Evolutionary conservation across 1,140 invertebrate genomes (phyloP), one percentile per base, ranked within the genome.

Genomic region (Cyclargus thomasi): DNA sequence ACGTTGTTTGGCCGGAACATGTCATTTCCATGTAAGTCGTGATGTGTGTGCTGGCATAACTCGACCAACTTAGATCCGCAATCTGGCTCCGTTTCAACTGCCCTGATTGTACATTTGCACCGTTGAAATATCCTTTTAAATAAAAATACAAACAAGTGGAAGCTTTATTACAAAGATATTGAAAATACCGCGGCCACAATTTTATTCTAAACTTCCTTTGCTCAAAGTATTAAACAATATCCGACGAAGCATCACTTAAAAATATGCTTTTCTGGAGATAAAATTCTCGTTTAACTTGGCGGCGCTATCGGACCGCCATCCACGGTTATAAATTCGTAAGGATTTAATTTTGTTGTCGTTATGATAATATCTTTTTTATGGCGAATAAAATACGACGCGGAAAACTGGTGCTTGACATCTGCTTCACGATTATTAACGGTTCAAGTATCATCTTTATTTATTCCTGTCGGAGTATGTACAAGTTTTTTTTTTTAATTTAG

Each of bases 311-410:
- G 1, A 59, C 18, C 55, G 55, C 18, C 55, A 6, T 29, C 29
- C 29, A 20, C 17, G 55, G 17, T 59, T 20, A 59, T 59, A 59
- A 59, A 59, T 59, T 22, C 20, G 55, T 21, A 59, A 59, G 55
- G 55, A 59, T 59, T 59, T 59, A 59, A 59, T 59, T 59, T 59
- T 59, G 55, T 59, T 59, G 55, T 59, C 18, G 18, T 59, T 18
- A 59, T 20, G 55, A 59, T 59, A 20, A 59, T 20, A 59, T 59
- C 55, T 59, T 59, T 57, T 59, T 59, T 59, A 20, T 59, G 55
- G 10, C 17, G 17, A 59, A 21, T 20, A 59, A 21, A 21, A 18
- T 21, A 59, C 6, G 18, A 59, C 18, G 4, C 55, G 55, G 55
- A n/a, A n/a, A n/a, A n/a, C n/a, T n/a, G n/a, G n/a, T n/a, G n/a